Evolutionary conservation across 2,888 invertebrate genomes (phyloP).

Genomic region (Halictus quadricinctus): DNA sequence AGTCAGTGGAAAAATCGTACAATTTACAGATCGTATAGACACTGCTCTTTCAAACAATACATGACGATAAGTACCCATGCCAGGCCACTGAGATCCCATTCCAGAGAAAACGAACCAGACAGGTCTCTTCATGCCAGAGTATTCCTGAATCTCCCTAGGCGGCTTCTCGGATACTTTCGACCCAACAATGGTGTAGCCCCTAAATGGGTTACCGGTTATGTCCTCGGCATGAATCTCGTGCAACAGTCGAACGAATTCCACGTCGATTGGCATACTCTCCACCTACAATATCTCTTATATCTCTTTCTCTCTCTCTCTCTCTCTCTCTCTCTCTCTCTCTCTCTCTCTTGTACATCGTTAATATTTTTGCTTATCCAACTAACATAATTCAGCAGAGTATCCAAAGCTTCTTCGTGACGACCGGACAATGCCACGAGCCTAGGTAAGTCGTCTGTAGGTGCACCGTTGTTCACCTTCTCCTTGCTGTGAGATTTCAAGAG

Average conservation of each 20-base stretch:
- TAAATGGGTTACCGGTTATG: slow-evolving; percentile 86
- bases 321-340: not conserved
- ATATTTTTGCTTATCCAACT: slow-evolving; percentile 53
- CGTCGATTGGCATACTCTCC: slow-evolving; percentile 85
- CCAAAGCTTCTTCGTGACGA: slow-evolving; percentile 90
- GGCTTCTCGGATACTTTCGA: slow-evolving; percentile 75
- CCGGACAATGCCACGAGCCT: slow-evolving; percentile 90
- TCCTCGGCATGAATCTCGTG: slow-evolving; percentile 85
- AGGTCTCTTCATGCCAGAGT: slow-evolving; percentile 87
- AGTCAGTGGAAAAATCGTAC: not conserved
- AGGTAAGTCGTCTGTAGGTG: slow-evolving; percentile 87
- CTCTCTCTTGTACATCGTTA: not conserved
- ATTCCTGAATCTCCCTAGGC: slow-evolving; percentile 85
- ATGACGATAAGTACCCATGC: slow-evolving; percentile 53
- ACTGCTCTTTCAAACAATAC: not conserved
- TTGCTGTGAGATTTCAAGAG: slow-evolving; percentile 86
- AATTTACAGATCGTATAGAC: not conserved
- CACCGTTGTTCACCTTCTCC: slow-evolving; percentile 85
- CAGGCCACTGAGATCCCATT: slow-evolving; percentile 67
- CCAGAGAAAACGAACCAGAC: slow-evolving; percentile 94
- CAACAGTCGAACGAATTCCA: slow-evolving; percentile 85
- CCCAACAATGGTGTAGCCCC: slow-evolving; percentile 88
- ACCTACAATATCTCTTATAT: slow-evolving; percentile 65
- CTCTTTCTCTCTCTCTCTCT: no score
- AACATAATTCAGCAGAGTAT: slow-evolving; percentile 86